Percentiles rank a stretch among this genome's conserved stretches.
These are phyloP conservation scores for Rhipidura dahli DNA, from an alignment of 2,113 vertebrate genomes.

Conservation along the genomic window DNA sequence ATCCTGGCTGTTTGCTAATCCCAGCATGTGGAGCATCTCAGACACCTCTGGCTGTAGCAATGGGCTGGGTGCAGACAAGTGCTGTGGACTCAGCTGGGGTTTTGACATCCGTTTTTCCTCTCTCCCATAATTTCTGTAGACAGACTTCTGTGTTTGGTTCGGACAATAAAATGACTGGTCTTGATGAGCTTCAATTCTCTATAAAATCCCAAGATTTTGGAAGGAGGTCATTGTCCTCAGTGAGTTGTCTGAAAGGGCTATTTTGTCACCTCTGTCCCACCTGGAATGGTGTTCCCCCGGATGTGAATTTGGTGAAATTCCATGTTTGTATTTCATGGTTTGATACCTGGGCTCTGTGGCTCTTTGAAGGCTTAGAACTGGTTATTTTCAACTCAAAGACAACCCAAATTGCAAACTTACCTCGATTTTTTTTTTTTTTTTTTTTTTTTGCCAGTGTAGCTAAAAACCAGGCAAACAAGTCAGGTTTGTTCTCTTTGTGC, in stretches of 20 bases:
- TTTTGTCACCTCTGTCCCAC: neutral
- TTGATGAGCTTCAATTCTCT: neutral
- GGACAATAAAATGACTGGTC: no score
- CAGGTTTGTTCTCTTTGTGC: neutral
- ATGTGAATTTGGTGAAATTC: neutral
- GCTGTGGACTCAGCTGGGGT: neutral
- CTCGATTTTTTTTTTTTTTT: no score
- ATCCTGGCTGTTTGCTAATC: neutral
- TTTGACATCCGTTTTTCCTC: neutral
- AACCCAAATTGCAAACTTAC: neutral
- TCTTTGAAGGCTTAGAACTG: neutral
- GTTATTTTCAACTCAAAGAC: neutral
- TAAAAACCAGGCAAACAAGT: neutral
- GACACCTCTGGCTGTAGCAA: neutral
- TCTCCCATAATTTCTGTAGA: neutral
- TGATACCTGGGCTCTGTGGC: neutral
- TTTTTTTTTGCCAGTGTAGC: neutral
- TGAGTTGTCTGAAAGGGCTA: rapidly evolving
- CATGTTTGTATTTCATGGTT: neutral
- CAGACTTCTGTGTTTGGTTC: neutral
- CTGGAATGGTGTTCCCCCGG: neutral
- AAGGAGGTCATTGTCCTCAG: neutral
- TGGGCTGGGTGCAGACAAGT: rapidly evolving
- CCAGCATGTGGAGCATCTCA: neutral
- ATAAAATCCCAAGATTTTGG: neutral